phyloP scores from a whole-genome alignment of 2,888 invertebrate genomes.

The Tipula vernalis region DNA sequence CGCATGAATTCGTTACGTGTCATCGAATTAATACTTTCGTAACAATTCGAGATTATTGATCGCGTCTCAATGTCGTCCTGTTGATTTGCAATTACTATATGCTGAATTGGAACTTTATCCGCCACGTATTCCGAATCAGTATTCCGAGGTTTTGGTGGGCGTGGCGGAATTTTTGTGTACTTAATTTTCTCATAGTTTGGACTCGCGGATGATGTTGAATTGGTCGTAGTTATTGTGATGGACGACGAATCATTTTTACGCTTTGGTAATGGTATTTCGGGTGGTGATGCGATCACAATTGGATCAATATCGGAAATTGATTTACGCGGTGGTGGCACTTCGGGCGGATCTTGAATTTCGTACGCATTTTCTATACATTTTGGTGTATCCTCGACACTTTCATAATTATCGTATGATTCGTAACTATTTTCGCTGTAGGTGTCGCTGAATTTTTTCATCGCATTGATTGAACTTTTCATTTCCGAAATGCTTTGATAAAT shows the following conservation, averaged over 20 bases:
- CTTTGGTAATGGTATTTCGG: conserved; percentile 29
- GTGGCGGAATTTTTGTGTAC: conserved; percentile 22
- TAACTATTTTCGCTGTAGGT: conserved; percentile 14
- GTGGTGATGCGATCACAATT: conserved; percentile 14
- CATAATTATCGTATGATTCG: conserved; percentile 28
- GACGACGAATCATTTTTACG: conserved; percentile 20
- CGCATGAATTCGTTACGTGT: conserved; percentile 16
- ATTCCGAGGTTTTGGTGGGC: conserved; percentile 16
- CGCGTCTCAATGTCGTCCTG: conserved; percentile 33
- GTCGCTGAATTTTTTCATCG: conserved; percentile 7
- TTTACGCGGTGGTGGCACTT: conserved; percentile 14
- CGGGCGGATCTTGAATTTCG: conserved; percentile 27
- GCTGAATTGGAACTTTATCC: conserved; percentile 10
- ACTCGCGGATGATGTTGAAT: background rate
- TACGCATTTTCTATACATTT: conserved; percentile 26
- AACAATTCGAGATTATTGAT: conserved; percentile 32
- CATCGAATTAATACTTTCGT: conserved; percentile 30
- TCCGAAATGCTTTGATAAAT: conserved; percentile 32
- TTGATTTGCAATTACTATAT: conserved; percentile 9
- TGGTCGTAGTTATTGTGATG: background rate
- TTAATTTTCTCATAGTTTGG: conserved; percentile 19
- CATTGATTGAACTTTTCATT: conserved; percentile 16
- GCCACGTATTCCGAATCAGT: conserved; percentile 17
- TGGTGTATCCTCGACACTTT: conserved; percentile 24
- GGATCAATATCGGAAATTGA: background rate